These are phyloP conservation scores for Cryptophagus acutangulus DNA, from an alignment of 2,888 invertebrate genomes.

Conservation along the genomic window DNA sequence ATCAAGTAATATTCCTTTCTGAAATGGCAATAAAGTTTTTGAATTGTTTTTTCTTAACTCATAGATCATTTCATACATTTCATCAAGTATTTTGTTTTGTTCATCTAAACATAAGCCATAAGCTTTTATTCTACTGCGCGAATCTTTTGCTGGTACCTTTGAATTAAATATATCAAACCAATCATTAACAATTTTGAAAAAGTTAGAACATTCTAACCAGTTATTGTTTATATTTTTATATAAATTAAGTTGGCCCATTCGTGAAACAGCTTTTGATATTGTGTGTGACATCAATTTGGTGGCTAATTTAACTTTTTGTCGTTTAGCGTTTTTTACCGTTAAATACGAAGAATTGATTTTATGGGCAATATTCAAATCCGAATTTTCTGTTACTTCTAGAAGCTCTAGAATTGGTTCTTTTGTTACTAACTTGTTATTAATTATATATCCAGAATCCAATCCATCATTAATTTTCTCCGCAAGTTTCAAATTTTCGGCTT, in stretches of 20 bases:
- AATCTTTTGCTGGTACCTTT: conserved; percentile 18
- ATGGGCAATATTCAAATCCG: conserved; percentile 22
- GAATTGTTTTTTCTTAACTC: conserved; percentile 15
- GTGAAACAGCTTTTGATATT: conserved; percentile 22
- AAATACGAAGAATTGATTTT: conserved; percentile 14
- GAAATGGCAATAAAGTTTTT: conserved; percentile 23
- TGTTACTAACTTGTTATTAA: conserved; percentile 18
- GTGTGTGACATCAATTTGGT: conserved; percentile 31
- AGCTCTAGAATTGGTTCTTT: conserved; percentile 22
- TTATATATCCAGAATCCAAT: conserved; percentile 18
- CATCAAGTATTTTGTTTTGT: conserved; percentile 23
- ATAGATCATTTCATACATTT: conserved; percentile 17
- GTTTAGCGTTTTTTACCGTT: conserved; percentile 15
- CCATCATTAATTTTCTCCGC: too few species aligned
- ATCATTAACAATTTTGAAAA: conserved; percentile 20
- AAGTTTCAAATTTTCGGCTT: too few species aligned
- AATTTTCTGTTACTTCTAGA: conserved; percentile 17
- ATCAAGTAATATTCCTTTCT: conserved; percentile 25
- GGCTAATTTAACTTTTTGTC: conserved; percentile 26
- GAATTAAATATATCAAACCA: conserved; percentile 30
- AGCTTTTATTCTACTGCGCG: conserved; percentile 19
- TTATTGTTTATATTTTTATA: conserved; percentile 19
- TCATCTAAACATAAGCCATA: conserved; percentile 21
- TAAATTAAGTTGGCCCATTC: conserved; percentile 19
- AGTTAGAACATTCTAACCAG: conserved; percentile 22